Base-by-base conservation (phyloP, 2,797 vertebrate genomes). In the Gastrophryne carolinensis region DNA sequence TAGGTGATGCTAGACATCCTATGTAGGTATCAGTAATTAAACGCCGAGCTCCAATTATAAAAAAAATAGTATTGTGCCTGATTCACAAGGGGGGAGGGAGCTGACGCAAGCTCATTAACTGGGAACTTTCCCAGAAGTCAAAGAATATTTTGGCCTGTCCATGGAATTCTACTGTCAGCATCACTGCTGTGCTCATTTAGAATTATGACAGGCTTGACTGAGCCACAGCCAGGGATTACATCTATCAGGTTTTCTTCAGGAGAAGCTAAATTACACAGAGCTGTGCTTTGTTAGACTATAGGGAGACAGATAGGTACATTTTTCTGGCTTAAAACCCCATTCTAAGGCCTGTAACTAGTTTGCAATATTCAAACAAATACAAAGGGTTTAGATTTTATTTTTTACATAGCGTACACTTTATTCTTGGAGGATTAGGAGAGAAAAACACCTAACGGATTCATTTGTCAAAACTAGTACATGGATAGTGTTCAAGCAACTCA, bases 171-270 rank as follows among this genome's bases (percentile, higher is more conserved):
- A 75, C 80, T 80, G 84, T 82, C 81, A 84, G 50, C 67, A 81
- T 73, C 81, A 74, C 60, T 85, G 81, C 76, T 84, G 70, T 79
- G 80, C 70, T 85, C 79, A 81, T 82, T 82, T 82, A 82, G 79
- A 79, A 66, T 84, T 84, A 85, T 74, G 82, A 84, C 80, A 79
- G 86, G 82, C 80, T 58, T 79, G 79, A 80, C 75, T 82, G 80
- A 86, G 80, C 79, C 83, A 80, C 27, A 62, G 70, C 79, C 84
- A 84, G 80, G 52, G 78, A 82, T 19, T 1, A 0, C 83, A 84
- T 68, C 66, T 69, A 71, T 0, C 60, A 66, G 53, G 53, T 44
- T 75, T 81, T 85, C 79, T 79, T 64, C 1, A 44, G 64, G 82
- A 79, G 75, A 83, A 83, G 61, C 73, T 79, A 79, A 80, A 72